Conservation (phyloP, 2,888 invertebrate species). For the Teinopalpus imperialis region DNA sequence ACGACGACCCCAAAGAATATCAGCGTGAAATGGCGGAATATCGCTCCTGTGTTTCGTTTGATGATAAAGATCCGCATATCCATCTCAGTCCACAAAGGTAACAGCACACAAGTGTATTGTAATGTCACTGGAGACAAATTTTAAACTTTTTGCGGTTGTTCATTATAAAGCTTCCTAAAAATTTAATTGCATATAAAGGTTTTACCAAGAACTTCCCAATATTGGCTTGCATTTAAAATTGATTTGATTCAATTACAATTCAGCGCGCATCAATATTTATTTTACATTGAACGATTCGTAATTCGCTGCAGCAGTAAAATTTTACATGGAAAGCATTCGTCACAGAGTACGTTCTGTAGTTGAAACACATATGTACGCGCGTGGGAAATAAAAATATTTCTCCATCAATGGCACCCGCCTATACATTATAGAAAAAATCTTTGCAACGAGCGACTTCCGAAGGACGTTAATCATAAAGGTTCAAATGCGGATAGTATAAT, state of each 20-base stretch:
- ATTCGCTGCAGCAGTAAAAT: slow-evolving; percentile 41
- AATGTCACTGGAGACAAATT: no score
- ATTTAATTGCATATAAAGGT: no score
- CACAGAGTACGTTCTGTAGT: slow-evolving; percentile 35
- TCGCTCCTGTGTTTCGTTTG: no score
- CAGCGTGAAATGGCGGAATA: no score
- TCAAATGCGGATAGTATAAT: slow-evolving; percentile 35
- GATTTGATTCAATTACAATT: slow-evolving; percentile 36
- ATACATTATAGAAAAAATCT: slow-evolving; percentile 45
- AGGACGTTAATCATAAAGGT: slow-evolving; percentile 63
- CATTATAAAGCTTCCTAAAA: no score
- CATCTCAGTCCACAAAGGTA: no score
- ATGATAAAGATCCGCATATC: no score
- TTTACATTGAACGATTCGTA: slow-evolving; percentile 36
- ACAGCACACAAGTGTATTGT: no score
- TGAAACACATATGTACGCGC: slow-evolving; percentile 38
- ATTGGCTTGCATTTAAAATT: slow-evolving; percentile 36
- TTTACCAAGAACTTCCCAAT: slow-evolving; percentile 30
- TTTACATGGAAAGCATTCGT: slow-evolving; percentile 33
- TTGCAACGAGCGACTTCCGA: slow-evolving; percentile 50
- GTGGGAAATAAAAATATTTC: slow-evolving; percentile 68
- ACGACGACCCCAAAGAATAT: no score
- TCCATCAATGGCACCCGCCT: slow-evolving; percentile 56
- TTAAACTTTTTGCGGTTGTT: no score
- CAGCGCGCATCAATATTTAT: slow-evolving; percentile 34